Evolutionary conservation across 2,888 invertebrate species (phyloP), one percentile per base, ranked within the genome.

Genomic region (Iphiclides podalirius): DNA sequence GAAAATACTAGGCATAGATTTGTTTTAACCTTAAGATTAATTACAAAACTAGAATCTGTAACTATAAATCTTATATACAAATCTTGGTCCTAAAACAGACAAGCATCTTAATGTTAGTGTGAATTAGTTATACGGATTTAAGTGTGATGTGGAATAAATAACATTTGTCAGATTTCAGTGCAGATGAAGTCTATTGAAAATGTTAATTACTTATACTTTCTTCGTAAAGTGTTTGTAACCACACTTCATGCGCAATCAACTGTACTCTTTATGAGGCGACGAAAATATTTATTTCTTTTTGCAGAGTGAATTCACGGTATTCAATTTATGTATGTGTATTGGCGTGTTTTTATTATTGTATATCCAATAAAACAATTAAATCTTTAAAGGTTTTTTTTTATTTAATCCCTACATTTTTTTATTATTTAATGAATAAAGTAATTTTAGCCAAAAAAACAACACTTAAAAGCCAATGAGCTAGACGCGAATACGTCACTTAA

Each of bases 321-420:
- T 72, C 66, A 66, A 66, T 70, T 67, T 73, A 77, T 75, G 73
- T 72, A 72, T 74, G 75, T 83, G 80, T 84, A 79, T 79, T 81
- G 76, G 77, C 68, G 83, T 84, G 84, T 79, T 83, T 84, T 80
- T 79, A 80, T 79, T 78, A 64, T 75, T 75, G 73, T 81, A 76
- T 82, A 80, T 80, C 79, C 79, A 83, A 65, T 80, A 82, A 85
- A 83, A 70, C 20, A 73, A 17, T 20, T 15, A 8, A 31, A 45
- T 14, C 1, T 34, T 9, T 1, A 20, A n/a, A 20, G 1, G 23
- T 26, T 26, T 34, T 43, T 33, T 43, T 28, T 28, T 2, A 28
- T 28, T 9, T 28, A 28, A 28, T 9, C 12, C 9, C 28, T 20
- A n/a, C n/a, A n/a, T n/a, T n/a, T n/a, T n/a, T n/a, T n/a, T n/a